Conservation (phyloP, 2,888 invertebrate genomes). For the Heterodera filipjevi region DNA sequence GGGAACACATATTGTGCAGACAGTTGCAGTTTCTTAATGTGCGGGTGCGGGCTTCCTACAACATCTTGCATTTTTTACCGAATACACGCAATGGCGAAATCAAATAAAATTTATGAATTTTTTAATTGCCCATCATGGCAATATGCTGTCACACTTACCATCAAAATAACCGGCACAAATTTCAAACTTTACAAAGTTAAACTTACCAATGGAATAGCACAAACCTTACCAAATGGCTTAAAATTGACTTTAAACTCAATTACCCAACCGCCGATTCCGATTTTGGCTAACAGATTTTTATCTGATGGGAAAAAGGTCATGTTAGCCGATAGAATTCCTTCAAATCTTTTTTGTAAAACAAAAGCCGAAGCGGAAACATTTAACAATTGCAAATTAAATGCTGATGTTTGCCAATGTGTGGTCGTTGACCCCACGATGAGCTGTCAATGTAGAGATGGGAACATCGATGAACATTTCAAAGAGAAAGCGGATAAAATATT, state of each 20-base stretch:
- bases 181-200: not conserved
- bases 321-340: not conserved
- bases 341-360: not conserved
- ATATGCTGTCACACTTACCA: not conserved
- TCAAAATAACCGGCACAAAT: not conserved
- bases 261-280: not conserved
- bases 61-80: slow-evolving; percentile 17
- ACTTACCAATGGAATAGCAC: not conserved
- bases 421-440: slow-evolving; percentile 7
- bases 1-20: slow-evolving; percentile 3
- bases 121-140: slow-evolving; percentile 4
- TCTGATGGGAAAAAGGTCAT: not conserved
- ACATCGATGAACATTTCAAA: not conserved
- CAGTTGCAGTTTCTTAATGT: slow-evolving; percentile 22
- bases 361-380: slow-evolving; percentile 4
- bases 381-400: not conserved
- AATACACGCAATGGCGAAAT: not conserved
- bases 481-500: not conserved
- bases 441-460: not conserved
- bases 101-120: slow-evolving; percentile 20
- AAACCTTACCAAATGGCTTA: not conserved
- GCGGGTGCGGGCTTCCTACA: slow-evolving; percentile 4
- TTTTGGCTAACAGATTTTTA: not conserved
- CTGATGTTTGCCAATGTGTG: not conserved
- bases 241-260: not conserved